Percentiles rank a stretch among this genome's conserved stretches.
Evolutionary conservation across 2,797 vertebrate genomes (phyloP).

Genomic region (Apogon talboti): DNA sequence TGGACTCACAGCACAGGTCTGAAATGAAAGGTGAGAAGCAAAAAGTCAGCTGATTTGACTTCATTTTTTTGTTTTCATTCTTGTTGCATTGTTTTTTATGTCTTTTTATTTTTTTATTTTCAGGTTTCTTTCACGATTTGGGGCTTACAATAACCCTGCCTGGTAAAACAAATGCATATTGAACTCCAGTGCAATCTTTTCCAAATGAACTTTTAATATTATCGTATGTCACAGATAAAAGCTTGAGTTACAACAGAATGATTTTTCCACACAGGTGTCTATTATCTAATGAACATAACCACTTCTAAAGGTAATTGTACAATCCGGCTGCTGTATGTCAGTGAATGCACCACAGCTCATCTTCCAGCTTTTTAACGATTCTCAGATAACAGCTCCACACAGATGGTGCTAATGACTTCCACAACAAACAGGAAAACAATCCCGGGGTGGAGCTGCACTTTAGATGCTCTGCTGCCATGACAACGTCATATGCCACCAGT

Average conservation of each 20-base stretch:
- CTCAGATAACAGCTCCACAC: not conserved
- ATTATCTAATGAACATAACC: constrained; percentile 17
- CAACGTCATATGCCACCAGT: constrained; percentile 33
- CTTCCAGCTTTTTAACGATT: constrained; percentile 1
- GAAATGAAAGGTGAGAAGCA: too few relatives aligned
- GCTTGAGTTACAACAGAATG: not conserved
- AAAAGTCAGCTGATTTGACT: too few relatives aligned
- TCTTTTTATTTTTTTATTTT: too few relatives aligned
- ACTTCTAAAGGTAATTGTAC: constrained; percentile 8
- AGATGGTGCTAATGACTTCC: constrained; percentile 16
- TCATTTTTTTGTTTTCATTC: too few relatives aligned
- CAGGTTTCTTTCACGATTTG: too few relatives aligned
- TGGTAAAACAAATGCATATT: too few relatives aligned
- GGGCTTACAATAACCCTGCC: too few relatives aligned
- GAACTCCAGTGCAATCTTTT: too few relatives aligned
- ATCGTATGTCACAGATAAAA: too few relatives aligned
- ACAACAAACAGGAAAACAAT: constrained; percentile 1
- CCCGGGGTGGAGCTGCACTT: constrained; percentile 2
- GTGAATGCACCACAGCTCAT: not conserved
- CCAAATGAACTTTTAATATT: too few relatives aligned
- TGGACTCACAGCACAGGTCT: too few relatives aligned
- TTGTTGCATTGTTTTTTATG: too few relatives aligned
- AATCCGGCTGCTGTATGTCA: not conserved
- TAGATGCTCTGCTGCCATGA: constrained; percentile 27
- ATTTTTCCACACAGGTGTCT: constrained; percentile 4